Evolutionary conservation across 2,888 invertebrate genomes (phyloP), one percentile per base, ranked within the genome.

Genomic region (Xanthostigma xanthostigma): DNA sequence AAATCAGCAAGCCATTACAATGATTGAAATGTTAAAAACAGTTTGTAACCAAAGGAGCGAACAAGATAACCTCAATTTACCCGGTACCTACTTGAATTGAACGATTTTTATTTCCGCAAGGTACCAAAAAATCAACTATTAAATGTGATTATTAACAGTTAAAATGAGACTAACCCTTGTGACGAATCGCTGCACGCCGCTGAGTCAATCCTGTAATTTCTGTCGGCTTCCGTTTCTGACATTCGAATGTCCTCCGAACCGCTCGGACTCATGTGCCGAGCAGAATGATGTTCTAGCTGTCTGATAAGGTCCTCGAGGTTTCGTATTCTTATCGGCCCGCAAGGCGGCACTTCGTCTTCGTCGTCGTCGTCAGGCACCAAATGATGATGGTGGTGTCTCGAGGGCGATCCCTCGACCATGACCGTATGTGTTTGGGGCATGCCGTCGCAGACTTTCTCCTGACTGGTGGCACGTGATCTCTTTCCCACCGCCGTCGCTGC

Each of bases 241-340:
- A 85, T 83, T 56, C 84, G 70, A 62, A 91, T 88, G 62, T 92
- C 92, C 64, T 91, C 91, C 13, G 90, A 90, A 52, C 89, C 91
- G 57, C 87, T 86, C 45, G 91, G 91, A 62, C 89, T 90, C 84
- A 89, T 87, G 68, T 89, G 88, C 17, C 88, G 74, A 53, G 79
- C 76, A 57, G 89, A 84, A 66, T 90, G 89, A 64, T 89, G 87
- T 65, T 90, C 89, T 58, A 91, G 70, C 67, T 89, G 90, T 48
- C 91, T 73, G 61, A 93, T 89, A 53, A 93, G 75, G 67, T 93
- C 92, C 68, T 93, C 92, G 54, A 93, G 73, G 66, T 88, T 93
- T 55, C 93, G 78, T 65, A 93, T 92, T 56, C 92, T 78, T 62
- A 91, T 80, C 41, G 88, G 86, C n/a, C 85, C 86, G 57, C 81